Percentiles rank a stretch among this genome's conserved stretches.
Conservation (phyloP, 2,888 invertebrate species). For the Acrocyrtus sp. region DNA sequence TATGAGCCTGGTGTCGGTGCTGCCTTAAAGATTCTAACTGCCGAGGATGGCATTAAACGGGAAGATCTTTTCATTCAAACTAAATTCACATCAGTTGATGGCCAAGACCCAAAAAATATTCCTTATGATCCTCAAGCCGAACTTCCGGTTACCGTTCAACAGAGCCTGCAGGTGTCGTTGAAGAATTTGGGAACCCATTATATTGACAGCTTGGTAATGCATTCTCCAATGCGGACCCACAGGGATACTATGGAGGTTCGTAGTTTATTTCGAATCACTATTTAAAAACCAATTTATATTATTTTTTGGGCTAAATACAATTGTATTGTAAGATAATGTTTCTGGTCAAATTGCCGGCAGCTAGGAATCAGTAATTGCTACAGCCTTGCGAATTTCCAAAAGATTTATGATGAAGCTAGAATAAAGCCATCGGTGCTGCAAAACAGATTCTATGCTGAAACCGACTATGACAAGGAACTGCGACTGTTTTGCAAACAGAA, state of each 20-base stretch:
- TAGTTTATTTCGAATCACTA: too few relatives aligned
- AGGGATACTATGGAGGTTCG: slow-evolving; percentile 54
- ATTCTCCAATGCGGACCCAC: slow-evolving; percentile 57
- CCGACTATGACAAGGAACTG: slow-evolving; percentile 43
- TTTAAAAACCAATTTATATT: not conserved
- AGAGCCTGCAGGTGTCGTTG: slow-evolving; percentile 55
- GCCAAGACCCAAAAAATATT: slow-evolving; percentile 58
- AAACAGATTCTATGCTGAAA: slow-evolving; percentile 48
- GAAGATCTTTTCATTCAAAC: slow-evolving; percentile 56
- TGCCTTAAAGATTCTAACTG: slow-evolving; percentile 35
- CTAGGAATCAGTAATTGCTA: slow-evolving; percentile 56
- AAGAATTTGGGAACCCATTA: slow-evolving; percentile 57
- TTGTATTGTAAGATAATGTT: too few relatives aligned
- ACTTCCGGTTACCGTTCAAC: slow-evolving; percentile 51
- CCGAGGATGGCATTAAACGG: slow-evolving; percentile 28
- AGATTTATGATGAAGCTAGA: slow-evolving; percentile 42
- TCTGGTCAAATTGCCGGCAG: too few relatives aligned
- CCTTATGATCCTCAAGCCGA: slow-evolving; percentile 59
- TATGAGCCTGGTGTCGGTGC: slow-evolving; percentile 57
- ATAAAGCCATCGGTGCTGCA: slow-evolving; percentile 55
- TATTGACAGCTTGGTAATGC: slow-evolving; percentile 61
- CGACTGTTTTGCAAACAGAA: slow-evolving; percentile 52
- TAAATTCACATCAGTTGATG: slow-evolving; percentile 60
- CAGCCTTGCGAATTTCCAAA: slow-evolving; percentile 30
- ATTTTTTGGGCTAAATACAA: not conserved